phyloP scores from a whole-genome alignment of 2,113 vertebrate species.

The Chaenogobius annularis region DNA sequence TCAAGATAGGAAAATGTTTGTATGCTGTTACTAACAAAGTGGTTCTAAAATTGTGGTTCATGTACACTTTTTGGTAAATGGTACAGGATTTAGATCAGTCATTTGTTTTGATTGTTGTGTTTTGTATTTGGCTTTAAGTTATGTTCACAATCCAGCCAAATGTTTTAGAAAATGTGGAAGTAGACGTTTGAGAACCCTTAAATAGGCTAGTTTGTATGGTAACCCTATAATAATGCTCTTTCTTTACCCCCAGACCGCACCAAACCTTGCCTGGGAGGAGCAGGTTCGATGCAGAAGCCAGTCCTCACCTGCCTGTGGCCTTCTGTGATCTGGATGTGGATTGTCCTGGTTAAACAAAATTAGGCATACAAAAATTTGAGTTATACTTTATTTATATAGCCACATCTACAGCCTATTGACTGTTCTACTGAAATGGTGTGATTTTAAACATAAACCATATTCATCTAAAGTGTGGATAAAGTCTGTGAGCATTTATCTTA shows the following conservation, averaged over 20 bases:
- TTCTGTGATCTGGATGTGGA: slow-evolving; percentile 19
- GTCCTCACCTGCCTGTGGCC: slow-evolving; percentile 30
- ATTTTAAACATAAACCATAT: no score
- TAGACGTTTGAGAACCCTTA: no score
- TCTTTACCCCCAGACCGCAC: slow-evolving; percentile 5
- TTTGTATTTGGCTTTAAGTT: no score
- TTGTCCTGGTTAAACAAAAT: not conserved
- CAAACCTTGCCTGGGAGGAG: not conserved
- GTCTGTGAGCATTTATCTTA: not conserved
- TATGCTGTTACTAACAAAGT: not conserved
- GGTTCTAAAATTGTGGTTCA: not conserved
- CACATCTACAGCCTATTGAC: not conserved
- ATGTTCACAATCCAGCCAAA: no score
- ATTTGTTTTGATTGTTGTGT: not conserved
- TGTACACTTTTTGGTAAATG: not conserved
- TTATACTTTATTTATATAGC: not conserved
- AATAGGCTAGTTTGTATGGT: not conserved
- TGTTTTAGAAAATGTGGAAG: no score
- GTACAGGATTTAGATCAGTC: not conserved
- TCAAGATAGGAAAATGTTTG: slow-evolving; percentile 20
- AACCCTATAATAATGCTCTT: not conserved
- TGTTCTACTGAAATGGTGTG: not conserved
- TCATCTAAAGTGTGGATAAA: no score
- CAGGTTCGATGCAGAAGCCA: slow-evolving; percentile 17
- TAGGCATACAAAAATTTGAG: not conserved